Evolutionary conservation across 1,140 invertebrate species (phyloP).

Genomic region (Sycophaga agraensis): DNA sequence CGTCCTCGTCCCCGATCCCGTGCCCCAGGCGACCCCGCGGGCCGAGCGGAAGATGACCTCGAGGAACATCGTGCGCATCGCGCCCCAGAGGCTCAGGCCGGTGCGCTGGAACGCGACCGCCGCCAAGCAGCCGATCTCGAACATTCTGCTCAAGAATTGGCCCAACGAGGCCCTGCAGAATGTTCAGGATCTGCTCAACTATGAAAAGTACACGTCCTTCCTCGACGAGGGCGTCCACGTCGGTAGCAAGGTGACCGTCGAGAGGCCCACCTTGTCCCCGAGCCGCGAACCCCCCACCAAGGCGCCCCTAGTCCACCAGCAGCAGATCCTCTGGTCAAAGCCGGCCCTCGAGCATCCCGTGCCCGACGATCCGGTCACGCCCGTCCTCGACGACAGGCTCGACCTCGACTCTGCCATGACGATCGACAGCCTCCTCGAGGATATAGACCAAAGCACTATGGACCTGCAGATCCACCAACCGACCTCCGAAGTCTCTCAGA

Average conservation of each 20-base stretch:
- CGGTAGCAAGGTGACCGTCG: background rate
- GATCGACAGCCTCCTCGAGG: conserved; percentile 10
- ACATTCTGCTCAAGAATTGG: conserved; percentile 43
- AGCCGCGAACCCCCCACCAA: conserved; percentile 22
- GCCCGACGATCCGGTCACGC: conserved; percentile 25
- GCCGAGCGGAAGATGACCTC: background rate
- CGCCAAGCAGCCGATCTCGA: background rate
- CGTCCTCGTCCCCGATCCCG: background rate
- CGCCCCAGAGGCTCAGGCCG: conserved; percentile 8
- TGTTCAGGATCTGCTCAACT: conserved; percentile 44
- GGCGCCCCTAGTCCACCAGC: conserved; percentile 30
- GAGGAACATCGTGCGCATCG: conserved; percentile 17
- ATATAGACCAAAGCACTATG: background rate
- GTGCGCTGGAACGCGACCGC: conserved; percentile 16
- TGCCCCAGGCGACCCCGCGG: background rate
- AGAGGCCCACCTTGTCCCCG: background rate
- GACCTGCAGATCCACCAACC: background rate
- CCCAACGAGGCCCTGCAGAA: conserved; percentile 39
- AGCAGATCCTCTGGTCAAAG: conserved; percentile 45
- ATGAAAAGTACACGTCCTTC: conserved; percentile 48
- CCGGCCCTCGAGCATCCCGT: too few species aligned
- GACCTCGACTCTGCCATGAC: conserved; percentile 7
- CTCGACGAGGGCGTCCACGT: conserved; percentile 15
- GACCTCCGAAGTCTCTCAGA: conserved; percentile 44
- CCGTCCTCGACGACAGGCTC: background rate